Base-by-base conservation (phyloP, 1,140 invertebrate species). In the Pseudomyrmex dendroicus region DNA sequence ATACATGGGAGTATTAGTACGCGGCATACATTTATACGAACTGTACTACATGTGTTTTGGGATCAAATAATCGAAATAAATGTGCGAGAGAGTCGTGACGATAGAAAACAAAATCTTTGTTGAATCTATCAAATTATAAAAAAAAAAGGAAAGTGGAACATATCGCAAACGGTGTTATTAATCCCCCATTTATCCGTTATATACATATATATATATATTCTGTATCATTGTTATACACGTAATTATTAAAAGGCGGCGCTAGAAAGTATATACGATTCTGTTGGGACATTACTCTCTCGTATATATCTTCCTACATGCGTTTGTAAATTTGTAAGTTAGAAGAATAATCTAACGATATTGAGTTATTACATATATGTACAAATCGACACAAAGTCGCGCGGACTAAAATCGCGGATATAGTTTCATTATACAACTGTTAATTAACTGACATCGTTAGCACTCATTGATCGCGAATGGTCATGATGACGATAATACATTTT, bases 11-110 rank as follows among this genome's bases (percentile, higher is more conserved):
- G 68, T 84, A 87, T 78, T 84, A 76, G 86, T 78, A 86, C 61
- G 59, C 35, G 5, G 68, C 73, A 67, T 87, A 84, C 68, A 74
- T 84, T 87, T 87, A 68, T 84, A 70, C 68, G 80, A 87, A 61
- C 82, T 84, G 87, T 87, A 35, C 83, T 61, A 90, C 87, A 90
- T 91, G 88, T 91, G 90, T 92, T 91, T 89, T 91, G 92, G 92
- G 92, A 92, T 92, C 92, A 92, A 93, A 91, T 89, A 91, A 88
- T 85, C 84, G 91, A 90, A 88, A 85, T 86, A 86, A 35, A 83
- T 68, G 72, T 85, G 87, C 86, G 88, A 84, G 35, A 35, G 4
- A 35, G 84, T 83, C 85, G 82, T 87, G 73, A 52, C 70, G 67
- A 83, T 68, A 73, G 74, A 84, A 72, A 50, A 62, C 3, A 8